These are phyloP conservation scores for Thysanoteuthis rhombus DNA, from an alignment of 2,888 invertebrate genomes.

Conservation along the genomic window DNA sequence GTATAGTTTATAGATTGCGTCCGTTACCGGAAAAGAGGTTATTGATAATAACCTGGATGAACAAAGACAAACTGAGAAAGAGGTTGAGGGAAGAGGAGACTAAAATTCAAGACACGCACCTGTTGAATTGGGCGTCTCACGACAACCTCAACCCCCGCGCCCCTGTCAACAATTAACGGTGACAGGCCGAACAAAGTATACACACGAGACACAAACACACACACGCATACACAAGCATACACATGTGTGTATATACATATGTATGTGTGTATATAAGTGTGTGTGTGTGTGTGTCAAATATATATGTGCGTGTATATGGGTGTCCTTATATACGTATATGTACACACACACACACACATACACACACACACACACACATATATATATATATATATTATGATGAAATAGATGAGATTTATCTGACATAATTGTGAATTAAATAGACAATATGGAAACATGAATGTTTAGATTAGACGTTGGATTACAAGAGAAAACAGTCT, in stretches of 20 bases:
- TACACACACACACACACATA: too few relatives aligned
- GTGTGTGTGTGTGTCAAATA: background rate
- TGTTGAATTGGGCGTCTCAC: background rate
- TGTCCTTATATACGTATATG: too few relatives aligned
- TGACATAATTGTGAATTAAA: too few relatives aligned
- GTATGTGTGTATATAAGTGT: background rate
- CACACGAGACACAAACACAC: background rate
- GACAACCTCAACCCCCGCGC: background rate
- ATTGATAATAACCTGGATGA: background rate
- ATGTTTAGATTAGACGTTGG: too few relatives aligned
- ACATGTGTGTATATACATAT: background rate
- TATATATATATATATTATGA: too few relatives aligned
- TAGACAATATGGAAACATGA: too few relatives aligned
- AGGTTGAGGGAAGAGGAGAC: background rate
- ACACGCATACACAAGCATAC: background rate
- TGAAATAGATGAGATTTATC: too few relatives aligned
- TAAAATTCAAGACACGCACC: background rate
- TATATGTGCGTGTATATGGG: too few relatives aligned
- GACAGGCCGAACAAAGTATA: background rate
- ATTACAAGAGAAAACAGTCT: too few relatives aligned
- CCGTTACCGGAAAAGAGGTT: constrained; percentile 12
- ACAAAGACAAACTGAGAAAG: background rate
- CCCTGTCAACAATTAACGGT: background rate
- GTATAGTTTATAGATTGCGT: background rate
- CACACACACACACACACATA: too few relatives aligned